These are phyloP conservation scores for Epinephelus malabaricus DNA, from an alignment of 2,797 vertebrate genomes.

Conservation along the genomic window DNA sequence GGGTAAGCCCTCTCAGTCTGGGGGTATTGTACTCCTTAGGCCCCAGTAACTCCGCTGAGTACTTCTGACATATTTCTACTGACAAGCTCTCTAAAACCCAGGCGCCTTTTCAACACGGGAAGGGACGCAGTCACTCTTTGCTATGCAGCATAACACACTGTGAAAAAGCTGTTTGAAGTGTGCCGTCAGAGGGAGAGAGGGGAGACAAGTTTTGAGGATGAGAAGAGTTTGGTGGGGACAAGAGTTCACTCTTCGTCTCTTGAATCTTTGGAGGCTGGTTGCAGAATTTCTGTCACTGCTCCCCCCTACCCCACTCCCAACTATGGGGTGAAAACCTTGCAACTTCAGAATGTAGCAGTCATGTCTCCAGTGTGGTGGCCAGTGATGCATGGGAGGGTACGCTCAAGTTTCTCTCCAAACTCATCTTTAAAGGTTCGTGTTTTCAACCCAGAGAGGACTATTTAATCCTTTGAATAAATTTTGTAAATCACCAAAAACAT, in stretches of 20 bases:
- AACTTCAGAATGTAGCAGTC: constrained; percentile 10
- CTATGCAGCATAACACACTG: constrained; percentile 54
- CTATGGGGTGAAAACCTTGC: constrained; percentile 14
- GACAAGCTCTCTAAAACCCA: constrained; percentile 72
- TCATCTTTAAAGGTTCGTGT: neutral
- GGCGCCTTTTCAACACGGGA: constrained; percentile 55
- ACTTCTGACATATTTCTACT: constrained; percentile 76
- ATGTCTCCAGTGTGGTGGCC: constrained; percentile 13
- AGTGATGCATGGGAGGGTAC: neutral
- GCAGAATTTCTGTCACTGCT: constrained; percentile 26
- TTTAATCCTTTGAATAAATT: constrained; percentile 4
- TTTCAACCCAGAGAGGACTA: neutral
- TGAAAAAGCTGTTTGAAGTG: constrained; percentile 63
- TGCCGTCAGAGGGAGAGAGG: constrained; percentile 39
- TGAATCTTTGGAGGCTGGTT: constrained; percentile 47
- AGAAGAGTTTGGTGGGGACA: constrained; percentile 58
- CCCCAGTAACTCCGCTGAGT: constrained; percentile 61
- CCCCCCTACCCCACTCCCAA: no score
- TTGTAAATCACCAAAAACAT: constrained; percentile 22
- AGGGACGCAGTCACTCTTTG: constrained; percentile 52
- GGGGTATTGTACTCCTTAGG: constrained; percentile 62
- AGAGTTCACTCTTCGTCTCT: constrained; percentile 59
- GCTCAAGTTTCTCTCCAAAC: neutral
- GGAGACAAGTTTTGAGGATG: constrained; percentile 57
- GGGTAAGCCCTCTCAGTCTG: constrained; percentile 59